Evolutionary conservation across 2,113 vertebrate species (phyloP).

Genomic region (Neopipo cinnamomea): DNA sequence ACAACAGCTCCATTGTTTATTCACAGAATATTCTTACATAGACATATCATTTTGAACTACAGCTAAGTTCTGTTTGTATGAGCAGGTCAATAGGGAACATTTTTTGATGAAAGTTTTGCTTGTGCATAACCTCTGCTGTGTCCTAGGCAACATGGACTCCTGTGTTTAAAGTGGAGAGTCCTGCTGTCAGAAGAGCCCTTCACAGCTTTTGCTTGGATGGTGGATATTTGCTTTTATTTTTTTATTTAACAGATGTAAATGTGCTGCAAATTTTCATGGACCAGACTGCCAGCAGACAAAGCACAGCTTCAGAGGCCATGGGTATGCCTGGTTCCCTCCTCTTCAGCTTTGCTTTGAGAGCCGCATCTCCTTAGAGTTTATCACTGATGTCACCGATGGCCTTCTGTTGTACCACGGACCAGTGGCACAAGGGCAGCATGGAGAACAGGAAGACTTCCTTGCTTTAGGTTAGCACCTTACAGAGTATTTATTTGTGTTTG

Average conservation of each 20-base stretch:
- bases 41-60: not conserved
- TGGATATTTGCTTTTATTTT: not conserved
- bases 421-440: constrained; percentile 55
- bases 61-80: not conserved
- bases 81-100: not conserved
- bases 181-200: not conserved
- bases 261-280: constrained; percentile 81
- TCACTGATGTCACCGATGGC: constrained; percentile 79
- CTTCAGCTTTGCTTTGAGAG: constrained; percentile 84
- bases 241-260: constrained; percentile 78
- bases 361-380: constrained; percentile 85
- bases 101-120: not conserved
- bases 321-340: constrained; percentile 89
- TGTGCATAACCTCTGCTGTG: not conserved
- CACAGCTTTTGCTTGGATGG: not conserved
- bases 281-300: constrained; percentile 89
- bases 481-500: not conserved
- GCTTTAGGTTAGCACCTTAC: constrained; percentile 76
- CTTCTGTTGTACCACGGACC: constrained; percentile 86
- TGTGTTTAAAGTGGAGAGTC: not conserved
- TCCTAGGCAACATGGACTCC: not conserved
- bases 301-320: constrained; percentile 80
- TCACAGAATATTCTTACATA: not conserved
- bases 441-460: constrained; percentile 79
- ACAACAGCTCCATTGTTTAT: accelerated